Percentiles rank a stretch among this genome's conserved stretches.
phyloP scores from a whole-genome alignment of 2,888 invertebrate species.

The Trachelus stipa region DNA sequence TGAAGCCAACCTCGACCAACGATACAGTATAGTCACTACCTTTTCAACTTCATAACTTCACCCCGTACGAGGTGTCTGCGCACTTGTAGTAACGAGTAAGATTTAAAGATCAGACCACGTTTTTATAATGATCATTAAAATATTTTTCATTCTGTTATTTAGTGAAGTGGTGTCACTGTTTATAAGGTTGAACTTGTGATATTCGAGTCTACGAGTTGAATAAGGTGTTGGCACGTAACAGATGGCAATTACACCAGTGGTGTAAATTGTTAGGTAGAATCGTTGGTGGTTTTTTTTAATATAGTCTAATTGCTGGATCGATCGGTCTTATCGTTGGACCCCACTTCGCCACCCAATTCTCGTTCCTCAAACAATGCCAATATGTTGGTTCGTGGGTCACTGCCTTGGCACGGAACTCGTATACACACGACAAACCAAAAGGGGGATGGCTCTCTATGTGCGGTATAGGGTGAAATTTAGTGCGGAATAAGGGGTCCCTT shows the following conservation, averaged over 20 bases:
- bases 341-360: slow-evolving; percentile 32
- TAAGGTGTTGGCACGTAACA: neutral
- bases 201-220: neutral
- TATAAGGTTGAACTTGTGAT: neutral
- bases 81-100: neutral
- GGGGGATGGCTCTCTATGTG: slow-evolving; percentile 20
- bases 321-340: slow-evolving; percentile 2
- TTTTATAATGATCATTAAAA: neutral
- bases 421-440: slow-evolving; percentile 9
- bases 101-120: neutral
- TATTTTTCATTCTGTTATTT: neutral
- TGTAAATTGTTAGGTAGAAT: neutral
- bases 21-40: neutral
- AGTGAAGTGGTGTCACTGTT: neutral
- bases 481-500: slow-evolving; percentile 38
- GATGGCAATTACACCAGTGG: neutral
- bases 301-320: slow-evolving; percentile 5
- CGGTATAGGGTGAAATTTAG: slow-evolving; percentile 41
- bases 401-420: slow-evolving; percentile 49
- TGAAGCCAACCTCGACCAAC: neutral
- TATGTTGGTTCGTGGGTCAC: slow-evolving; percentile 63
- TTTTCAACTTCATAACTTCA: neutral
- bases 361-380: slow-evolving; percentile 62
- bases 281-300: neutral
- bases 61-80: neutral